Base-by-base conservation (phyloP, 2,888 invertebrate genomes). In the Julus scanicus region DNA sequence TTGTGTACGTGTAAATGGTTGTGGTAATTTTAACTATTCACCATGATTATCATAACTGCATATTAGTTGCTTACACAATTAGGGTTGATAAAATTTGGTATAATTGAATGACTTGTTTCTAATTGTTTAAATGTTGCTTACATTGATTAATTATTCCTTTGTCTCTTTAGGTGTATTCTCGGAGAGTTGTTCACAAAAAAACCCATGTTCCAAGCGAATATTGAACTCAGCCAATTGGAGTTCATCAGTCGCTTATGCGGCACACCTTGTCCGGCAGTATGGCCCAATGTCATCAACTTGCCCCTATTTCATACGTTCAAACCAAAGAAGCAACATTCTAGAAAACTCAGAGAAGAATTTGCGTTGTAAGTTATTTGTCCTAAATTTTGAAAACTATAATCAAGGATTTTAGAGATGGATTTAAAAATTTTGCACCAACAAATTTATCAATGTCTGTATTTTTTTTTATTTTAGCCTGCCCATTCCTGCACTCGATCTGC, bases 181-280 rank as follows among this genome's bases (percentile, higher is more conserved):
- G 99, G 99, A 13, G 99, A 99, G 93, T 94, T 99, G 89, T 99
- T 99, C 93, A 94, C 95, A 86, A 98, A 98, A 92, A 97, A 97
- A 91, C 99, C 99, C 0, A 94, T 99, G 85, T 99, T 99, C 93
- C 98, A 97, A 95, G 99, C 98, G 0, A 97, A 96, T 92, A 94
- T 96, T 88, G 99, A 99, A 93, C 94, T 97, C 94, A 95, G 96
- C 93, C 99, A 99, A 92, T 93, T 99, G 90, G 99, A 99, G 91
- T 95, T 96, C 92, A 99, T 99, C 91, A 97, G 98, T 0, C 94
- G 96, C 89, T 94, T 97, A 39, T 99, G 99, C 93, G 99, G 99
- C 29, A 97, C 98, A 0, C 99, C 99, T 0, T 95, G 96, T 71
- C 98, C 99, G 0, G 97, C 97, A 84, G 97, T 97, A 71, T 99